These are phyloP conservation scores for Pegoplata infirma DNA, from an alignment of 2,888 invertebrate species.

Conservation along the genomic window DNA sequence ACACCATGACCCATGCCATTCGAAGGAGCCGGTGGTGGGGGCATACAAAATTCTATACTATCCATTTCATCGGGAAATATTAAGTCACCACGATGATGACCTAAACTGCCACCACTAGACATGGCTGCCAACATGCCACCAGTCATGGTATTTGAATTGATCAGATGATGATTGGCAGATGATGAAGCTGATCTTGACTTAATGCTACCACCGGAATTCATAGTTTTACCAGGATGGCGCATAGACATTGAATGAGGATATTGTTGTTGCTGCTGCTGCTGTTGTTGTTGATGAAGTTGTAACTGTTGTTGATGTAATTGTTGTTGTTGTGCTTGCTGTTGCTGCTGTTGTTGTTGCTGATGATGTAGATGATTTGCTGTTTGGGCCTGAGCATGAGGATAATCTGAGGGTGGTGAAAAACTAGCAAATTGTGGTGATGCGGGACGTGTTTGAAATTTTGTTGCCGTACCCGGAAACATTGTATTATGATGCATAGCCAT, in stretches of 20 bases:
- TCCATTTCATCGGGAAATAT: slow-evolving; percentile 77
- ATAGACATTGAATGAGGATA: slow-evolving; percentile 68
- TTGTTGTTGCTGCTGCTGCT: slow-evolving; percentile 61
- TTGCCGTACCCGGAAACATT: slow-evolving; percentile 74
- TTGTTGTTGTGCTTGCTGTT: slow-evolving; percentile 49
- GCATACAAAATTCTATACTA: slow-evolving; percentile 77
- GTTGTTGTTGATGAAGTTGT: slow-evolving; percentile 61
- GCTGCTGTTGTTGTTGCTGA: slow-evolving; percentile 25
- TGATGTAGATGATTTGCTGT: slow-evolving; percentile 47
- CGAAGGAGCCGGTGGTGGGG: slow-evolving; percentile 70
- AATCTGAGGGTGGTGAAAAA: slow-evolving; percentile 87
- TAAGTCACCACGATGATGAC: slow-evolving; percentile 73
- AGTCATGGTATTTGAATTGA: slow-evolving; percentile 67
- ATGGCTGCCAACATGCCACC: slow-evolving; percentile 66
- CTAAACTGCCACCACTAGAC: slow-evolving; percentile 69
- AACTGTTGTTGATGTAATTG: slow-evolving; percentile 32
- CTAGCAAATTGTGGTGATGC: slow-evolving; percentile 81
- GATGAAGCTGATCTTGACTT: slow-evolving; percentile 59
- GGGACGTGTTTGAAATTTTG: slow-evolving; percentile 76
- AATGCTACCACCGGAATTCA: slow-evolving; percentile 51
- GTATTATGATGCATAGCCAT: slow-evolving; percentile 64
- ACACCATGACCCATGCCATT: slow-evolving; percentile 68
- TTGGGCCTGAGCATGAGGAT: slow-evolving; percentile 80
- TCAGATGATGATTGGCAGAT: slow-evolving; percentile 64
- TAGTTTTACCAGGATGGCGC: slow-evolving; percentile 67